Percentiles rank a stretch among this genome's conserved stretches.
phyloP scores from a whole-genome alignment of 1,140 invertebrate species.

The Solenopsis invicta region DNA sequence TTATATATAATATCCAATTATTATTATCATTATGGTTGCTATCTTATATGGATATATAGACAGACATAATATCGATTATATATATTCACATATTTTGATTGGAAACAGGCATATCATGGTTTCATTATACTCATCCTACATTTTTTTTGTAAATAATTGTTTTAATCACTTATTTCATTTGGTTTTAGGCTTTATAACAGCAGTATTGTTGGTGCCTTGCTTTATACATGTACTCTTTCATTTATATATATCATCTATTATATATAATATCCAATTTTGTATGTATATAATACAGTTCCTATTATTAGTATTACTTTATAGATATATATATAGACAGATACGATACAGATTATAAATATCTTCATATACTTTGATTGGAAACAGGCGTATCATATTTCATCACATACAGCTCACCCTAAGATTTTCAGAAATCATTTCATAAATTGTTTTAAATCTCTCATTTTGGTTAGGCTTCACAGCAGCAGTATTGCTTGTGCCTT shows the following conservation, averaged over 20 bases:
- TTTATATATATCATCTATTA: conserved; percentile 13
- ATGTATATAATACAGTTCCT: conserved; percentile 1
- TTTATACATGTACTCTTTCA: neutral
- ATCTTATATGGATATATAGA: neutral
- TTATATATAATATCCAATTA: neutral
- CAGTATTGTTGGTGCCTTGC: neutral
- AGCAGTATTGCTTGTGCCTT: conserved; percentile 10
- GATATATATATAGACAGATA: conserved; percentile 68
- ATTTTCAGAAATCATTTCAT: neutral
- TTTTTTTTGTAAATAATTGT: neutral
- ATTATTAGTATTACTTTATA: conserved; percentile 57
- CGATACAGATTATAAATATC: conserved; percentile 66
- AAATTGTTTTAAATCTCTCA: neutral
- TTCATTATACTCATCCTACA: neutral
- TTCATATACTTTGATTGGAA: conserved; percentile 65
- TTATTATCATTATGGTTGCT: neutral
- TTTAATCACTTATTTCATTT: conserved; percentile 15
- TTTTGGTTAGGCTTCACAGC: neutral
- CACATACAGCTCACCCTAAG: neutral
- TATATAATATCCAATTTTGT: neutral
- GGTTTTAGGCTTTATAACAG: neutral
- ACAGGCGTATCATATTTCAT: conserved; percentile 2
- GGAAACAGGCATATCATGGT: neutral
- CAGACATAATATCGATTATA: neutral
- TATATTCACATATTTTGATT: conserved; percentile 7